Base-by-base conservation (phyloP, 2,113 vertebrate species). In the Gasterosteus nipponicus region DNA sequence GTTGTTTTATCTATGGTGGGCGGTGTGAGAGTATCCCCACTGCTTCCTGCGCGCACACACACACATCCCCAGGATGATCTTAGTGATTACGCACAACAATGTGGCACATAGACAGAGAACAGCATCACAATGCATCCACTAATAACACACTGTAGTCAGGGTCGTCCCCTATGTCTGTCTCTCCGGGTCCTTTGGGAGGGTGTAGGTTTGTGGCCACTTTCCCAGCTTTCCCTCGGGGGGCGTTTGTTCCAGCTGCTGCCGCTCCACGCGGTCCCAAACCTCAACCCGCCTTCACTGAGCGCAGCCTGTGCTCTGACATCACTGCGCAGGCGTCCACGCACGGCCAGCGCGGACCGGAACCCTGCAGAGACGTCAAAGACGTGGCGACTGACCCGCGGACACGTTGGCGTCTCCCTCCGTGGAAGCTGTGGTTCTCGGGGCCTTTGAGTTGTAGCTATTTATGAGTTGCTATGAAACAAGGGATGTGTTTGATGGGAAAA, bases 141-240 rank as follows among this genome's bases (percentile, higher is more conserved):
- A 76, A 89, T 77, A 79, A 86, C 65, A 82, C 38, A 53, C 86
- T 87, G 78, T 39, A 49, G 51, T 47, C 53, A 59, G 77, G 73
- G 81, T 79, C 63, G 12, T 59, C 60, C 69, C 69, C 53, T 59
- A 42, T 67, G 47, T 65, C 62, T 9, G 59, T 54, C 22, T 81
- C 46, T 69, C 8, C 14, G 58, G 57, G 63, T 77, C 73, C 84
- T 78, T n/a, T 39, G 60, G 73, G 86, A 33, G 56, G 6, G 46
- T 14, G 51, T 58, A 12, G 19, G 62, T 75, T 77, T 79, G 88
- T 77, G 86, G 85, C 84, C 76, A 66, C 69, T 91, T 93, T 93
- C 91, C 89, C 91, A 93, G 87, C 82, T 75, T 65, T 89, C 91
- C 90, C 85, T 46, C 0, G 81, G 81, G 91, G 35, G 22, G 3